phyloP scores from a whole-genome alignment of 2,113 vertebrate species.

The Aldabrachelys gigantea region DNA sequence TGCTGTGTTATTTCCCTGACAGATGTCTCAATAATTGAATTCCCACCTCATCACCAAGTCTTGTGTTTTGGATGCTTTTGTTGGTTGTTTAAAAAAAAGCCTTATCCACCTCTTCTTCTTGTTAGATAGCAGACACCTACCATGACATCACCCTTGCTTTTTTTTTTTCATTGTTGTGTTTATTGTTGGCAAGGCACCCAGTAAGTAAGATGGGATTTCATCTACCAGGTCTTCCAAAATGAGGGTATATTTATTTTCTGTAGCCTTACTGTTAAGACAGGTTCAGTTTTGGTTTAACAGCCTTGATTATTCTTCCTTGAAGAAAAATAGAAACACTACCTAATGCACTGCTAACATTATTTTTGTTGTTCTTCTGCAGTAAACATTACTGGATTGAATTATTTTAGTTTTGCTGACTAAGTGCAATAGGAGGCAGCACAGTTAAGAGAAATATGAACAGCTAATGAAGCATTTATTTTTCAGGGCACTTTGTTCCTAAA shows the following conservation, averaged over 20 bases:
- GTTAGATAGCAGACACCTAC: not conserved
- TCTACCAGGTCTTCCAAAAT: too few species aligned
- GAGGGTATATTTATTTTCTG: not conserved
- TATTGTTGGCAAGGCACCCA: rapidly evolving
- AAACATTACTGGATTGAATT: slow-evolving; percentile 8
- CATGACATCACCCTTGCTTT: not conserved
- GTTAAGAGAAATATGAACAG: slow-evolving; percentile 17
- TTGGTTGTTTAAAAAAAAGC: not conserved
- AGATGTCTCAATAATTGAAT: not conserved
- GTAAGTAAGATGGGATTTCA: not conserved
- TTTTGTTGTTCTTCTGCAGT: slow-evolving; percentile 23
- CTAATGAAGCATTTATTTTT: slow-evolving; percentile 42
- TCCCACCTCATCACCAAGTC: not conserved
- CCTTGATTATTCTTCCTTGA: not conserved
- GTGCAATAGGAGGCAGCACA: not conserved
- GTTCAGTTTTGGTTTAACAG: not conserved
- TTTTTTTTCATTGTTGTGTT: not conserved
- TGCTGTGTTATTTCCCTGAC: not conserved
- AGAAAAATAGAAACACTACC: not conserved
- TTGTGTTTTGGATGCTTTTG: not conserved
- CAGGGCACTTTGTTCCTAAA: slow-evolving; percentile 60
- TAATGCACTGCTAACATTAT: not conserved
- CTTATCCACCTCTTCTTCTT: not conserved
- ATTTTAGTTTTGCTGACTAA: not conserved
- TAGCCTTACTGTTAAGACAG: not conserved